A percentile compares a stretch with the other conserved stretches of the same genome.
Conservation (phyloP, 1,140 invertebrate genomes). For the Popillia japonica region DNA sequence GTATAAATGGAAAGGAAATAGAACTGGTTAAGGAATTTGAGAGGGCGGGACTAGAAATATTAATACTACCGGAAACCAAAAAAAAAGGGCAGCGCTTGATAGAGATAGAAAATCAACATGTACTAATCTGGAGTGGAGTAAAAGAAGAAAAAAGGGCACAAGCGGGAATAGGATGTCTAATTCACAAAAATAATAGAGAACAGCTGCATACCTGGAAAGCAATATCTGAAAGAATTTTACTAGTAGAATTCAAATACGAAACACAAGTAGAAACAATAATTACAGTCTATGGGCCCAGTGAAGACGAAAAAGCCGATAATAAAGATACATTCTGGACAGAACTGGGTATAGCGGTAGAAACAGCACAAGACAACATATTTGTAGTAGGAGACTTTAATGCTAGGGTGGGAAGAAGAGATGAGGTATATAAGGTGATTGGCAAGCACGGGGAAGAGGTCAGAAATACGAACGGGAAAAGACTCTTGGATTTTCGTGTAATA, state of each 20-base stretch:
- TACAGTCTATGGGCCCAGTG: slow-evolving; percentile 32
- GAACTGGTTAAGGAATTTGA: slow-evolving; percentile 40
- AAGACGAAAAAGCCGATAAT: slow-evolving; percentile 35
- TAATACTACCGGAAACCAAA: slow-evolving; percentile 39
- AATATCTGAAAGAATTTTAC: slow-evolving; percentile 37
- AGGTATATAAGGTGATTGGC: slow-evolving; percentile 2
- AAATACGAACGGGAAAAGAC: background rate
- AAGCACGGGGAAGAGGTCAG: slow-evolving; percentile 2
- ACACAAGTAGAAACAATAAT: slow-evolving; percentile 6
- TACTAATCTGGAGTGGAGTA: slow-evolving; percentile 39
- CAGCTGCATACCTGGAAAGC: slow-evolving; percentile 18
- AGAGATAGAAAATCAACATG: slow-evolving; percentile 14
- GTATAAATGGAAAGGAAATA: slow-evolving; percentile 38
- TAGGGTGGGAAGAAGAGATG: background rate
- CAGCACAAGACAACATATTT: background rate
- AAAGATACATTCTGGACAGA: slow-evolving; percentile 41
- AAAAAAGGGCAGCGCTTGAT: slow-evolving; percentile 34
- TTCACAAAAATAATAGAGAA: slow-evolving; percentile 21
- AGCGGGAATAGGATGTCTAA: slow-evolving; percentile 37
- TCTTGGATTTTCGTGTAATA: background rate
- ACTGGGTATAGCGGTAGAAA: slow-evolving; percentile 13
- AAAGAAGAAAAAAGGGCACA: background rate
- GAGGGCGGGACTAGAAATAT: slow-evolving; percentile 37
- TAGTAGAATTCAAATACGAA: slow-evolving; percentile 15
- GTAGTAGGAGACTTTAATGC: slow-evolving; percentile 15